A percentile compares a stretch with the other conserved stretches of the same genome.
Conservation (phyloP, 2,113 vertebrate genomes). For the Agelaius tricolor region DNA sequence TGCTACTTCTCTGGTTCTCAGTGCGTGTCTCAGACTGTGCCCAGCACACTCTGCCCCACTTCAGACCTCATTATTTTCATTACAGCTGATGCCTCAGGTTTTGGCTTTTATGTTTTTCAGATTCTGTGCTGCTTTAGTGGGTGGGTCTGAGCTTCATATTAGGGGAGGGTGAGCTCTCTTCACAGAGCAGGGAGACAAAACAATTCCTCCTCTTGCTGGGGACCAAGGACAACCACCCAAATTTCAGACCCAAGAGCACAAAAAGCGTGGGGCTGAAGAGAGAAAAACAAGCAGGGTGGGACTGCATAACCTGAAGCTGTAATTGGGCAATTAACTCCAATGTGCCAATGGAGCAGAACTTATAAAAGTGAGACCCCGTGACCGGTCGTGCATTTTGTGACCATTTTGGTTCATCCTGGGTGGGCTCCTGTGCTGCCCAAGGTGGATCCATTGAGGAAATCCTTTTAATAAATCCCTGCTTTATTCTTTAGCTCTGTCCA, state of each 20-base stretch:
- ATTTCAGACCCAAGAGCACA: background rate
- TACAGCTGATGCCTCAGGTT: background rate
- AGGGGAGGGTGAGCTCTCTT: background rate
- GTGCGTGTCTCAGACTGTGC: fast-evolving
- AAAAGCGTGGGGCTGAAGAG: background rate
- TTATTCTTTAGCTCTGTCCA: background rate
- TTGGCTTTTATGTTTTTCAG: background rate
- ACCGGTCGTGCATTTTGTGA: fast-evolving
- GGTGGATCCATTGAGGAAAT: background rate
- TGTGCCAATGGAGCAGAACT: background rate
- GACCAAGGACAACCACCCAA: background rate
- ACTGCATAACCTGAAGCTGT: fast-evolving
- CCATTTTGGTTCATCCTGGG: background rate
- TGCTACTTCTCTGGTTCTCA: background rate
- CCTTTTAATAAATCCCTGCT: background rate
- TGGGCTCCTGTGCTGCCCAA: background rate
- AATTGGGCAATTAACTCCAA: background rate
- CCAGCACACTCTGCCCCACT: background rate
- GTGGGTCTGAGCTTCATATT: background rate
- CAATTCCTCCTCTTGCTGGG: background rate
- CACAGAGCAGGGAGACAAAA: background rate
- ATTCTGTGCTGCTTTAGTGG: background rate
- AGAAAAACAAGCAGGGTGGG: background rate
- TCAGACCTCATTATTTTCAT: background rate
- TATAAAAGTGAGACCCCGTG: background rate